phyloP scores from a whole-genome alignment of 2,888 invertebrate genomes.

The Alentia gelatinosa region DNA sequence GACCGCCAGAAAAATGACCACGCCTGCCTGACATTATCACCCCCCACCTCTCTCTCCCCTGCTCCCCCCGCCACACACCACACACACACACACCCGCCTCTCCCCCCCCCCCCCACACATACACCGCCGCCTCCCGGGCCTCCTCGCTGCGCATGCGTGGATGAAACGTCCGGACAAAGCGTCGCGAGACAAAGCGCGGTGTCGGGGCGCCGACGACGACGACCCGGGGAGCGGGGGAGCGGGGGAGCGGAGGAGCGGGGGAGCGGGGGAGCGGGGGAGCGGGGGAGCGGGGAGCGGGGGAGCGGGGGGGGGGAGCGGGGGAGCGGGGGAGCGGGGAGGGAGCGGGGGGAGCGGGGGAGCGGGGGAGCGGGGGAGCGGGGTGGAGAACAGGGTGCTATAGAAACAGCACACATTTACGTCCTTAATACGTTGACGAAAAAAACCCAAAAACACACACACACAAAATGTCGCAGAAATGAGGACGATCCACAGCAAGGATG shows the following conservation, averaged over 20 bases:
- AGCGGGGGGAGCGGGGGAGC: background rate
- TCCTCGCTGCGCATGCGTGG: background rate
- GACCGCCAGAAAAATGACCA: slow-evolving; percentile 8
- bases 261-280: background rate
- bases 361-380: too few relatives aligned
- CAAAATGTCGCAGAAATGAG: too few relatives aligned
- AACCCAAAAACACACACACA: too few relatives aligned
- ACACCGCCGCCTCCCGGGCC: too few relatives aligned
- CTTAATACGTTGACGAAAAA: too few relatives aligned
- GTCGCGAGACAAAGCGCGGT: background rate
- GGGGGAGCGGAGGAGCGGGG: background rate
- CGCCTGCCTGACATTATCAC: background rate
- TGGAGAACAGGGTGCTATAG: too few relatives aligned
- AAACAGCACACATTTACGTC: too few relatives aligned
- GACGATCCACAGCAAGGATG: too few relatives aligned
- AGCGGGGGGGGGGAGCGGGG: background rate
- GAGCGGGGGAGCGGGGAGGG: background rate
- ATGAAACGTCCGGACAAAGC: background rate
- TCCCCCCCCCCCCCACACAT: too few relatives aligned
- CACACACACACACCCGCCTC: too few relatives aligned
- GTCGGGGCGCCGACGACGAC: background rate
- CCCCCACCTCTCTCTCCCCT: too few relatives aligned
- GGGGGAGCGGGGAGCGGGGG: background rate
- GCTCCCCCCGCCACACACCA: too few relatives aligned
- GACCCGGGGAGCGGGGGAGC: background rate